Evolutionary conservation across 2,113 vertebrate species (phyloP), one percentile per base, ranked within the genome.

Genomic region (Martes martes): DNA sequence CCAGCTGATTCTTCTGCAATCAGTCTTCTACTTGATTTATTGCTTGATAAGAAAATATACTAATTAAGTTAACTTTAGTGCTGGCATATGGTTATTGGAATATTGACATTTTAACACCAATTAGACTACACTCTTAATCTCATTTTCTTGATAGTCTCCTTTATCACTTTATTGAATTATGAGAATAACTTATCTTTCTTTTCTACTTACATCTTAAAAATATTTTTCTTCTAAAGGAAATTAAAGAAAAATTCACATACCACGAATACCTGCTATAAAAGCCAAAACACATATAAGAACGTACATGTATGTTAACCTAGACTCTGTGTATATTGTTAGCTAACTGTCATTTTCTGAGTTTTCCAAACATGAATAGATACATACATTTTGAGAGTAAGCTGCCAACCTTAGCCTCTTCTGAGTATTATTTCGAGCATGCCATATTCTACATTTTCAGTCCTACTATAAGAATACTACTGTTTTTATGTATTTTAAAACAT

Each of bases 71-170:
- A 96, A 97, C 98, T 98, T 96, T 95, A 96, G 95, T 98, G 57
- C 78, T 95, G 89, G 96, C 86, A 50, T 98, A 91, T 16, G 52
- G 94, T 97, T 98, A 98, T 97, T 96, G 96, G 91, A 95, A 97
- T 98, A 98, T 97, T 98, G 98, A 98, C 78, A 97, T 98, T 98
- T 98, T 97, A 98, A 97, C 93, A 98, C 92, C 89, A 97, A 96
- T 98, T 98, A 98, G 79, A 92, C 89, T 94, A 69, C 39, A 88
- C 95, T 95, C 73, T 73, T 98, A 97, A 98, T 98, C 81, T 92
- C 87, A 96, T 92, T 98, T 93, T 94, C 86, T 63, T 97, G 26
- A 98, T 97, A 98, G 47, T 55, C 86, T 97, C 23, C 21, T 98
- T 98, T 98, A 76, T 97, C 52, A 95, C 26, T 87, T 93, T 95